These are phyloP conservation scores for Acanthochromis polyacanthus DNA, from an alignment of 2,113 vertebrate species.

Conservation along the genomic window DNA sequence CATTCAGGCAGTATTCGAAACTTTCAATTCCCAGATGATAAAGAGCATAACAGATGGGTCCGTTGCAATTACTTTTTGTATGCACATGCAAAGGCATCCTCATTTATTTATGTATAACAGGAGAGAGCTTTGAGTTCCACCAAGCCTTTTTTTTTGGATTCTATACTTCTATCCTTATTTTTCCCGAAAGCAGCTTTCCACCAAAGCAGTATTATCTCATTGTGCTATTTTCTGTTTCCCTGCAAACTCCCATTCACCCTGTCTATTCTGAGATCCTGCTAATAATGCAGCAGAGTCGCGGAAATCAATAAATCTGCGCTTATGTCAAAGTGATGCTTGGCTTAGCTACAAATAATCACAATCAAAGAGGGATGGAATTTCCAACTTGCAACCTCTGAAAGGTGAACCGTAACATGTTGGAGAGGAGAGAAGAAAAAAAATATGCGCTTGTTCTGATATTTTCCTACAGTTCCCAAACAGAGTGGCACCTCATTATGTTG, in stretches of 20 bases:
- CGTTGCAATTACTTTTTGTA: slow-evolving; percentile 56
- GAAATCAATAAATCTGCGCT: slow-evolving; percentile 54
- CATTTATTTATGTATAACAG: slow-evolving; percentile 68
- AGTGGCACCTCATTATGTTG: slow-evolving; percentile 65
- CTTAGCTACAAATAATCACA: slow-evolving; percentile 27
- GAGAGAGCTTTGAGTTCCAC: slow-evolving; percentile 33
- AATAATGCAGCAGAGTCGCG: slow-evolving; percentile 47
- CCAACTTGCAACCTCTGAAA: slow-evolving; percentile 18
- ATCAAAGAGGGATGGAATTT: slow-evolving; percentile 40
- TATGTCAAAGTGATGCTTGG: slow-evolving; percentile 40
- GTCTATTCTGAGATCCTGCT: slow-evolving; percentile 64
- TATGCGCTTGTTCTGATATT: slow-evolving; percentile 40
- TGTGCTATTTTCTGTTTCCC: slow-evolving; percentile 54
- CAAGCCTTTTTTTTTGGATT: slow-evolving; percentile 43
- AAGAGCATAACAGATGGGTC: slow-evolving; percentile 65
- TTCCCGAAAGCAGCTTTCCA: slow-evolving; percentile 27
- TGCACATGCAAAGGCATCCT: slow-evolving; percentile 57
- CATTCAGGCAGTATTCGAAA: slow-evolving; percentile 41
- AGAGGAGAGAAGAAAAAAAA: background rate
- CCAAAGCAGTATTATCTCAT: slow-evolving; percentile 34
- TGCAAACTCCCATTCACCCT: slow-evolving; percentile 47
- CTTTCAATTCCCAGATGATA: slow-evolving; percentile 53
- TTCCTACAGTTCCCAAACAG: slow-evolving; percentile 46
- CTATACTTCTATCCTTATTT: slow-evolving; percentile 15
- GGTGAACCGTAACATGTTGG: slow-evolving; percentile 16